Base-by-base conservation (phyloP, 2,113 vertebrate species). In the Azemiops feae region DNA sequence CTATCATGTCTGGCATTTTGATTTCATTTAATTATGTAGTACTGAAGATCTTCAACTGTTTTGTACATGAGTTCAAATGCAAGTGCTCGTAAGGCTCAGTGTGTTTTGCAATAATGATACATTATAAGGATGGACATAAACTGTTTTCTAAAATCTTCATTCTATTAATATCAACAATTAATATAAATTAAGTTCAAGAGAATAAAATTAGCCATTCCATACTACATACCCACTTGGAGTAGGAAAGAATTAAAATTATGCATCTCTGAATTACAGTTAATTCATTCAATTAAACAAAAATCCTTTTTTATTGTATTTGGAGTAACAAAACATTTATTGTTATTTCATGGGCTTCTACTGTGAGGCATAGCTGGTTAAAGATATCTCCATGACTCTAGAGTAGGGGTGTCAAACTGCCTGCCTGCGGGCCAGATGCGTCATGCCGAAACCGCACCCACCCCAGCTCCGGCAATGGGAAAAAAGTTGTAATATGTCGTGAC, bases 261-360 rank as follows among this genome's bases (percentile, higher is more conserved):
- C 20, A 54, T 34, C 34, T 43, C 39, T 85, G 11, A 85, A 57
- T 45, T 58, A 64, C 9, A 64, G 23, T n/a, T 3, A 7, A 64
- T 22, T 45, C n/a, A 94, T 45, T 39, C 57, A 74, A 18, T 74
- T 74, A 57, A 89, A 25, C 92, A 91, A 93, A 86, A 23, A 53
- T 47, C 3, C 14, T 85, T 54, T 18, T 91, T 95, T 23, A 92
- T 39, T 92, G 87, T 90, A 94, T 60, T 18, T 87, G 45, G 20
- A 12, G n/a, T 5, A 54, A 2, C 91, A 2, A 9, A 88, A 89
- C 34, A 39, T 89, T 12, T 47, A 74, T 16, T 87, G 58, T 92
- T 69, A 69, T 69, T 69, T 69, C 30, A n/a, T n/a, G 12, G 30
- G 12, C 4, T n/a, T 69, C 64, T 5, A n/a, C 30, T 69, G 12